Conservation (phyloP, 2,888 invertebrate genomes). For the Drosophila atroscutellata region DNA sequence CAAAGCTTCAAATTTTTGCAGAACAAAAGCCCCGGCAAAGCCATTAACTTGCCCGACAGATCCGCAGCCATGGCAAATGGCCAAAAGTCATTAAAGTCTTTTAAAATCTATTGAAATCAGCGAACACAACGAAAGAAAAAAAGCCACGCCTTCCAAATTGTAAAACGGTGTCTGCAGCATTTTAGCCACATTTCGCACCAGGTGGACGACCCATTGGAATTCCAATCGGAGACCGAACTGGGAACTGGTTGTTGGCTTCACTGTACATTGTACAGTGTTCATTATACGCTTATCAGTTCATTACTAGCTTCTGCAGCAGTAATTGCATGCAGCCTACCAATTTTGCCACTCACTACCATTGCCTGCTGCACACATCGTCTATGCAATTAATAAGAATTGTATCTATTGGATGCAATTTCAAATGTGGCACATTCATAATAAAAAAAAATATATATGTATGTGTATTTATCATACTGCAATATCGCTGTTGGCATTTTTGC, state of each 20-base stretch:
- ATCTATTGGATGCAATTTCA: conserved; percentile 60
- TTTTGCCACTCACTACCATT: conserved; percentile 34
- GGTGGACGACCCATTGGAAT: conserved; percentile 28
- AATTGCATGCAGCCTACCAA: conserved; percentile 37
- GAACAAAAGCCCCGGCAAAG: conserved; percentile 68
- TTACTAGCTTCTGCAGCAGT: conserved; percentile 52
- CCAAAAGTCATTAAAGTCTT: conserved; percentile 73
- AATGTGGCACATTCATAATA: conserved; percentile 9
- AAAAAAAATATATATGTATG: conserved; percentile 4
- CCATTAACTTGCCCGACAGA: conserved; percentile 50
- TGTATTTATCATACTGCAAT: background rate
- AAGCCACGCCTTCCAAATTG: conserved; percentile 67
- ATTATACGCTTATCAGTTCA: conserved; percentile 79
- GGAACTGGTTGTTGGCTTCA: conserved; percentile 8
- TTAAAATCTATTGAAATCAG: conserved; percentile 70
- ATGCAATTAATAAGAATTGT: conserved; percentile 64
- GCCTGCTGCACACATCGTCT: conserved; percentile 9
- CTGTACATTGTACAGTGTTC: conserved; percentile 49
- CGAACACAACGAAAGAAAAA: conserved; percentile 33
- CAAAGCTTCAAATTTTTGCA: conserved; percentile 46
- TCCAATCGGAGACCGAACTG: conserved; percentile 19
- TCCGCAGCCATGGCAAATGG: conserved; percentile 38
- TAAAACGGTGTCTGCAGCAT: conserved; percentile 21
- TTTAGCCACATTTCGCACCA: conserved; percentile 19
- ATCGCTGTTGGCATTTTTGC: conserved; percentile 2